Conservation (phyloP, 2,797 vertebrate species). For the Phoebastria nigripes region DNA sequence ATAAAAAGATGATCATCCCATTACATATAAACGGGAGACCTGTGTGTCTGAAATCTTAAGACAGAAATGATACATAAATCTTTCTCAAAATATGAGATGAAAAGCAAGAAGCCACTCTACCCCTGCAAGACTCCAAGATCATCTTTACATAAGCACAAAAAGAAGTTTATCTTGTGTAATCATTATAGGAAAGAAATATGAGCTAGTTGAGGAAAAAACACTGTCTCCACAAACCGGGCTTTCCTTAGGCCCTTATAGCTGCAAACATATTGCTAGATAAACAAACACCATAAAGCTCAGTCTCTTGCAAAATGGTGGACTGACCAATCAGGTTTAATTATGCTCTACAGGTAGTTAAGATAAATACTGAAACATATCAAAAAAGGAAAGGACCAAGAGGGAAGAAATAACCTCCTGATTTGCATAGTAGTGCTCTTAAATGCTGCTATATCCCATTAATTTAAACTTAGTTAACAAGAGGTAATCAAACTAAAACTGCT, state of each 20-base stretch:
- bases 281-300: not conserved
- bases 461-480: not conserved
- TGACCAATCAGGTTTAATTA: not conserved
- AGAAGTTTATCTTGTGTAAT: not conserved
- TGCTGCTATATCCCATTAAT: not conserved
- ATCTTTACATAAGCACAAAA: not conserved
- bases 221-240: not conserved
- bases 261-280: not conserved
- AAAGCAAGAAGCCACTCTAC: not conserved
- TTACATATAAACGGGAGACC: not conserved
- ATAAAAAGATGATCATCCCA: not conserved
- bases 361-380: not conserved
- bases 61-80: not conserved
- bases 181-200: not conserved
- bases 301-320: not conserved
- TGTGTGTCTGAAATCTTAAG: not conserved
- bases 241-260: not conserved
- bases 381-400: not conserved
- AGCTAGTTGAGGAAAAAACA: not conserved
- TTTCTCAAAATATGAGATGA: not conserved
- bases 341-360: not conserved
- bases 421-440: not conserved
- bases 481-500: not conserved
- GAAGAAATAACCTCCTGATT: not conserved
- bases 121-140: not conserved